A percentile compares a stretch with the other conserved stretches of the same genome.
Evolutionary conservation across 92 coral and sea anemone genomes (phyloP).

Genomic region (Hydrozoanthus gracilis): DNA sequence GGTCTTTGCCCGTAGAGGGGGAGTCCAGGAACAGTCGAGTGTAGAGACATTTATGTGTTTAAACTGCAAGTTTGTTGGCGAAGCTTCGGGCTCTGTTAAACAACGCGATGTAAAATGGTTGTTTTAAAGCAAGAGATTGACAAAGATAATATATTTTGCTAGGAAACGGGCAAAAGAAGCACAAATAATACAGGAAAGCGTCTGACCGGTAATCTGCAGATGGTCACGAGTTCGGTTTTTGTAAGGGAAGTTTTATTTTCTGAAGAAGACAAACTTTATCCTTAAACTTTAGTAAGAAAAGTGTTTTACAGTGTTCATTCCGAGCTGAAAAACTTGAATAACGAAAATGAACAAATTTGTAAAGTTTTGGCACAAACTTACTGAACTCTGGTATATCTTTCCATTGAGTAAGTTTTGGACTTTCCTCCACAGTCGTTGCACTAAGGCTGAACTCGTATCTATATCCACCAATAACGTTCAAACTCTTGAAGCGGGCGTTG

Average conservation of each 20-base stretch:
- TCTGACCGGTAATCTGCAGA: no score
- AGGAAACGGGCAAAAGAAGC: no score
- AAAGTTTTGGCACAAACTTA: not conserved
- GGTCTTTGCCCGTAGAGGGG: constrained; percentile 4
- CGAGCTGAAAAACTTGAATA: not conserved
- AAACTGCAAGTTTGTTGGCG: constrained; percentile 13
- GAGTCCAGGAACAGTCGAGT: constrained; percentile 26
- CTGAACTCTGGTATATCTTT: not conserved
- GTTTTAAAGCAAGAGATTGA: no score
- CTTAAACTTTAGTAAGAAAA: no score
- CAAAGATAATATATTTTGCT: no score
- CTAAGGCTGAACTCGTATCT: not conserved
- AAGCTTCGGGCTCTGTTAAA: constrained; percentile 1
- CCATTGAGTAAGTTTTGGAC: not conserved
- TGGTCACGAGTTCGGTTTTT: no score
- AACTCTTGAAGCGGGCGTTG: not conserved
- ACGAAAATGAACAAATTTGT: no score
- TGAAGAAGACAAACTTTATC: no score
- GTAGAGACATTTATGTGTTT: not conserved
- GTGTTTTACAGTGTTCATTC: not conserved
- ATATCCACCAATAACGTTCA: constrained; percentile 8
- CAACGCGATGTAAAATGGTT: no score
- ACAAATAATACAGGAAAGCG: no score
- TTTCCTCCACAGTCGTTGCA: constrained; percentile 10
- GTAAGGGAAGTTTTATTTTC: no score